Percentiles rank a stretch among this genome's conserved stretches.
Evolutionary conservation across 2,113 vertebrate genomes (phyloP).

Genomic region (Nesoenas mayeri): DNA sequence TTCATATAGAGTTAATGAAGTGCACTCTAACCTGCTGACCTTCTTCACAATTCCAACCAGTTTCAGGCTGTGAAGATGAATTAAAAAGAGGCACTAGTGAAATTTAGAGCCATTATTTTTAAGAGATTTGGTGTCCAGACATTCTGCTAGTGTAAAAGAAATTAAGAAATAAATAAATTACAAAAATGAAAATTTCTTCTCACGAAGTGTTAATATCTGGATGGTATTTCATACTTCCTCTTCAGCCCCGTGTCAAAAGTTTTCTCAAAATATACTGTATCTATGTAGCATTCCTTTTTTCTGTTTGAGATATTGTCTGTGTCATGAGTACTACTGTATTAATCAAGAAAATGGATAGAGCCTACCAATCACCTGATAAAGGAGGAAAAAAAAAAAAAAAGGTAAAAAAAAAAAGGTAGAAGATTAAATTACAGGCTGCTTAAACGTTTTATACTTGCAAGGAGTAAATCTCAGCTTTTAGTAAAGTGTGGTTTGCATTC

Average conservation of each 20-base stretch:
- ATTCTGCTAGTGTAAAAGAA: not conserved
- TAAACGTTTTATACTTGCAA: slow-evolving; percentile 20
- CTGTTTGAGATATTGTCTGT: not conserved
- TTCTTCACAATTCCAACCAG: not conserved
- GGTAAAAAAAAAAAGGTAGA: not conserved
- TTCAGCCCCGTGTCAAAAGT: not conserved
- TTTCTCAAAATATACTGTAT: not conserved
- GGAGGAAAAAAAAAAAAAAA: not conserved
- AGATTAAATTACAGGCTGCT: slow-evolving; percentile 48
- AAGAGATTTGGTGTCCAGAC: not conserved
- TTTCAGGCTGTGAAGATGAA: not conserved
- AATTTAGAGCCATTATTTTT: not conserved
- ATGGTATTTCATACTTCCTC: not conserved
- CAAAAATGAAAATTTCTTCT: not conserved
- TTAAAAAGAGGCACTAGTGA: not conserved
- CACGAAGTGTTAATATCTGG: not conserved
- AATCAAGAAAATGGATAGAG: slow-evolving; percentile 63
- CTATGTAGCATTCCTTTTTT: not conserved
- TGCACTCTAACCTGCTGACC: not conserved
- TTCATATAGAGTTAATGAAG: not conserved
- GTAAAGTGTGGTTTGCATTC: not conserved
- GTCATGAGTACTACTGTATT: not conserved
- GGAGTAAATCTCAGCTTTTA: slow-evolving; percentile 44
- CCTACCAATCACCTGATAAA: slow-evolving; percentile 56
- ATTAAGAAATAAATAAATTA: not conserved